These are phyloP conservation scores for Drosophila rufa DNA, from an alignment of 1,140 invertebrate species.

Conservation along the genomic window DNA sequence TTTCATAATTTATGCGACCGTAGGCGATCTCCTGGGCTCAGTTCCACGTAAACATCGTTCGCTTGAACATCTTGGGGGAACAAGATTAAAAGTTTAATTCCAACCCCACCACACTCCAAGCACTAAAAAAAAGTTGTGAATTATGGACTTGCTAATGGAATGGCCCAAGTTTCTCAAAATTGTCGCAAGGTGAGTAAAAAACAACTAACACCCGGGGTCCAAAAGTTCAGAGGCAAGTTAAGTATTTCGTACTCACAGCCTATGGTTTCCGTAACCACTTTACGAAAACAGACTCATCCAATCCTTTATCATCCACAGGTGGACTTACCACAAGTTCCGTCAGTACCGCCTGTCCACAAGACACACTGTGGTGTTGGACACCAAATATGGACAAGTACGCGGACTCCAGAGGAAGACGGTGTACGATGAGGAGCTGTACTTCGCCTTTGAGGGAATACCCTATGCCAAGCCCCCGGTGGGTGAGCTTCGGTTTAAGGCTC, in stretches of 20 bases:
- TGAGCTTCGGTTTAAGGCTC: slow-evolving; percentile 22
- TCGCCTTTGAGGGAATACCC: slow-evolving; percentile 61
- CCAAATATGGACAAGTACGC: slow-evolving; percentile 53
- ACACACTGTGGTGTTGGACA: slow-evolving; percentile 51
- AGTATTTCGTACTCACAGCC: not conserved
- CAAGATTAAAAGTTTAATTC: not conserved
- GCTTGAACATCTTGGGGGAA: slow-evolving; percentile 22
- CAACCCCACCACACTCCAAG: not conserved
- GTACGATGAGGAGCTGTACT: slow-evolving; percentile 66
- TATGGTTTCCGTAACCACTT: not conserved
- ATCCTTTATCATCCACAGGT: slow-evolving; percentile 19
- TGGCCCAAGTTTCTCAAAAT: slow-evolving; percentile 53
- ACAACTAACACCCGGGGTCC: not conserved
- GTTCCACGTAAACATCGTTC: not conserved
- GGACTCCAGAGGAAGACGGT: slow-evolving; percentile 63
- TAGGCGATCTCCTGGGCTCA: not conserved
- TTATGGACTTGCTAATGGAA: slow-evolving; percentile 25
- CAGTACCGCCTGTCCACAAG: slow-evolving; percentile 58
- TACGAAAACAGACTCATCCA: not conserved
- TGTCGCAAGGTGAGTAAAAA: slow-evolving; percentile 53
- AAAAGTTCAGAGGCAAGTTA: too few relatives aligned
- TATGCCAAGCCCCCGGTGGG: too few relatives aligned
- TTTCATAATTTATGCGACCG: not conserved
- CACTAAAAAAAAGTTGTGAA: not conserved
- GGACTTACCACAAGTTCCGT: slow-evolving; percentile 55